A percentile compares a stretch with the other conserved stretches of the same genome.
Conservation (phyloP, 2,797 vertebrate genomes). For the Steatocranus sp. region DNA sequence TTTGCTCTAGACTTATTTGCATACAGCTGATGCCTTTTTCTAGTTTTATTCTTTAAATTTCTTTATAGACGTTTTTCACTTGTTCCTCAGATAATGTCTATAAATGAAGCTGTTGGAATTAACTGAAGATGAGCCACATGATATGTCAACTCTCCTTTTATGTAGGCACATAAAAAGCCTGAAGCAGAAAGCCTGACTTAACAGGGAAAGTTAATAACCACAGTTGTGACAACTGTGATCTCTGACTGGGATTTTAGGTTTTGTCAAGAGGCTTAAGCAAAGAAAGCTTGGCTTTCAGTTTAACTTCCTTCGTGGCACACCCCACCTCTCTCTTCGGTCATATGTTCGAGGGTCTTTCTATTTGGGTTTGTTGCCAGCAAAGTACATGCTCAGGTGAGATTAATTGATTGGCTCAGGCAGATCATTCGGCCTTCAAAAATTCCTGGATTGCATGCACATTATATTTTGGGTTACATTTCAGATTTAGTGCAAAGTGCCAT, state of each 20-base stretch:
- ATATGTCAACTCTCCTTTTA: neutral
- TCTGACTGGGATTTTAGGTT: neutral
- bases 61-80: neutral
- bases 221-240: neutral
- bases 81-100: neutral
- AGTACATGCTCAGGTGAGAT: neutral
- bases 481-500: neutral
- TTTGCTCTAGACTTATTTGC: neutral
- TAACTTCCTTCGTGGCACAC: neutral
- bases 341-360: neutral
- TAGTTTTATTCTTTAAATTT: neutral
- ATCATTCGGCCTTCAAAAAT: neutral
- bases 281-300: neutral
- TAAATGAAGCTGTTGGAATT: neutral
- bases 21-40: neutral
- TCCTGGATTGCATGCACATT: neutral
- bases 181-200: neutral
- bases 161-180: neutral
- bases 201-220: neutral
- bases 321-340: neutral
- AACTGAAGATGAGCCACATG: neutral
- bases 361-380: neutral
- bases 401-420: fast-evolving
- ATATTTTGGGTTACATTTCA: neutral
- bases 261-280: neutral